Evolutionary conservation across 2,113 vertebrate species (phyloP), one percentile per base, ranked within the genome.

Genomic region (Polypterus bichir): DNA sequence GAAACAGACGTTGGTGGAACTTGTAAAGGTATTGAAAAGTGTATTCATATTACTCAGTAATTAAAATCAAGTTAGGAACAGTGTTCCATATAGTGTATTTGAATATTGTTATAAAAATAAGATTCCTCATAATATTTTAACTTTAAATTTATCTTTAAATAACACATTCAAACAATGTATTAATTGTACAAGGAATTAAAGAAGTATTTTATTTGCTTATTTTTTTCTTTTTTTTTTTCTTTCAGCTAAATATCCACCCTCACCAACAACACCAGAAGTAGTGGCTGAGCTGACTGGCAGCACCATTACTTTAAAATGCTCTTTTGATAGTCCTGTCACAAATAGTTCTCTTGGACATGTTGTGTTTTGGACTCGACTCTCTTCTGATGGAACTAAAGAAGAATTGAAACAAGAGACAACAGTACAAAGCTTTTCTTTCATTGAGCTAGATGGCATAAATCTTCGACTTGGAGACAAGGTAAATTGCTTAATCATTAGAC

Each of bases 361-460:
- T 62, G 73, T 94, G 65, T 70, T 75, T 48, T 98, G 94, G 92
- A 87, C 85, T 49, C 87, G 91, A 60, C 77, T 92, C 68, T 91
- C 86, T 44, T 69, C 85, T 51, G 80, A 82, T 60, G 86, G 86
- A 64, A 57, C 68, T 66, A 90, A 77, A 72, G 91, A 97, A 71
- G 88, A 97, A 58, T 82, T 94, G 58, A 90, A 77, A 53, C 80
- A 61, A 62, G 93, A 96, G 76, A 91, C 81, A 64, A 79, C 86
- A 49, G 60, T 94, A 68, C 84, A 79, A 68, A 69, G 76, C 0
- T 81, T 81, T 47, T 87, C 89, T 49, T 72, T 85, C 45, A 86
- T 94, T 10, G 91, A 98, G 68, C 68, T 97, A 68, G 93, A 97
- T 54, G 91, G 93, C 5, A 84, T 95, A 73, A 95, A 89, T 54